Evolutionary conservation across 2,113 vertebrate species (phyloP), one percentile per base, ranked within the genome.

Genomic region (Butastur rufipennis): DNA sequence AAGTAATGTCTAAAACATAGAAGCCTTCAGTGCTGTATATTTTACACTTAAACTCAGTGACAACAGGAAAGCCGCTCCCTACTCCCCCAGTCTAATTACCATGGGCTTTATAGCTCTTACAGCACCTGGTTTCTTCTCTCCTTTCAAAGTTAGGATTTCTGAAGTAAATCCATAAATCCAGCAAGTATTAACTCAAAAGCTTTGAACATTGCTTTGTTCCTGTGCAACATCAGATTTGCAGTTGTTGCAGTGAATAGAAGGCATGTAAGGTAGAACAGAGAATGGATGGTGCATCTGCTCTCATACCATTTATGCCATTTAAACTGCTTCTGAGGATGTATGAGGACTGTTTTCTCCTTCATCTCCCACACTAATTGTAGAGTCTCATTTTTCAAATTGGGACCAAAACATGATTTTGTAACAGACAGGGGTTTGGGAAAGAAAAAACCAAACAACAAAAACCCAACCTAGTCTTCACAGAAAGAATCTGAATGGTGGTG

Each of bases 101-200:
- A 45, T 26, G 32, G 45, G 48, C 16, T 90, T 84, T 88, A 79
- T 72, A 88, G 40, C 43, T 96, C 48, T 55, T 93, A 56, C 27
- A 84, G 63, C 88, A 92, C 77, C 86, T 97, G 95, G 73, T 89
- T 93, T 72, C 70, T 68, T 63, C 62, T 71, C 9, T 62, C 15
- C 31, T 84, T 82, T 90, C 29, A 68, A 88, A 81, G 59, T 45
- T 27, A 90, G 18, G 31, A 55, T 82, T 61, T 66, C 48, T 83
- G 52, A 78, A 71, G 38, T 55, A 87, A 91, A 71, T 95, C 88
- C 86, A 71, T 87, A 96, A 93, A 88, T 42, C 16, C 78, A 75
- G 29, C 81, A 87, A 45, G 21, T 75, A 94, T 75, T 73, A 94
- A 82, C n/a, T 72, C 52, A 79, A 61, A 77, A 92, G 29, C 55